These are phyloP conservation scores for Diabrotica balteata DNA, from an alignment of 2,888 invertebrate species.

Conservation along the genomic window DNA sequence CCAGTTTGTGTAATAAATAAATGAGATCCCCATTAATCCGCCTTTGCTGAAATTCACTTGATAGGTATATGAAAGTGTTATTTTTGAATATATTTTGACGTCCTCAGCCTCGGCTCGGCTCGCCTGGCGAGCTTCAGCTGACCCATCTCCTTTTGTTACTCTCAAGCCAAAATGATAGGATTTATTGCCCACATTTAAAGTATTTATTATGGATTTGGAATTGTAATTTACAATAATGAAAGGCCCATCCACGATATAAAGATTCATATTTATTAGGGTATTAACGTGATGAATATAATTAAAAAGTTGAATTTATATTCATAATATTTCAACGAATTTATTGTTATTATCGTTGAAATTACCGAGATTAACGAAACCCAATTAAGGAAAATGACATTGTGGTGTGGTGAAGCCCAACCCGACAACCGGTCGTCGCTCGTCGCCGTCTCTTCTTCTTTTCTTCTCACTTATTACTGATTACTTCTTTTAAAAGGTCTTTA, in stretches of 20 bases:
- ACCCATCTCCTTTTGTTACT: constrained; percentile 39
- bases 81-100: constrained; percentile 21
- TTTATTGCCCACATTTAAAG: constrained; percentile 54
- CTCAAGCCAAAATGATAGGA: constrained; percentile 48
- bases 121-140: constrained; percentile 1
- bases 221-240: constrained; percentile 54
- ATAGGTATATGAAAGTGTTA: constrained; percentile 17
- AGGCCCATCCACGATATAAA: constrained; percentile 50
- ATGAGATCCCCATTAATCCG: constrained; percentile 21
- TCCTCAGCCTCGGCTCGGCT: neutral
- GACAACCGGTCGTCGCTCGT: too few species aligned
- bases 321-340: constrained; percentile 44
- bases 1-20: constrained; percentile 16
- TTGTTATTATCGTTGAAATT: constrained; percentile 41
- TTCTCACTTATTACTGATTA: too few species aligned
- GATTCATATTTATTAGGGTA: constrained; percentile 53
- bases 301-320: constrained; percentile 45
- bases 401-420: neutral
- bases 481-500: too few species aligned
- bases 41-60: constrained; percentile 22
- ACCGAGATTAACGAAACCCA: constrained; percentile 40
- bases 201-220: constrained; percentile 56
- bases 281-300: constrained; percentile 54
- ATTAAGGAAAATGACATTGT: constrained; percentile 38
- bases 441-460: neutral